Conservation (phyloP, 2,888 invertebrate genomes). For the Alitta virens region DNA sequence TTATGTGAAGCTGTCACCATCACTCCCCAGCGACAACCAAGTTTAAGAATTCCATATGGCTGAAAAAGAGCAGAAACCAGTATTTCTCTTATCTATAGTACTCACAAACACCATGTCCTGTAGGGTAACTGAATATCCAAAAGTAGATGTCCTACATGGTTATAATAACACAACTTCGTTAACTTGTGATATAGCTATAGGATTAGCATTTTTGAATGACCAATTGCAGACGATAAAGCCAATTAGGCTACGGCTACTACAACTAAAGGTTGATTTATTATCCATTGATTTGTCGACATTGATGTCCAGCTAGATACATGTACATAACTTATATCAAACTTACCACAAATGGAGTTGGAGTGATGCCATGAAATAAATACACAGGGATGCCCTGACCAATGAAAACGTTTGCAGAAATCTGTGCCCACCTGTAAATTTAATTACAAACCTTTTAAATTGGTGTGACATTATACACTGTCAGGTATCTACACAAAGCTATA, state of each 20-base stretch:
- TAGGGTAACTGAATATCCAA: not conserved
- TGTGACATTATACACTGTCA: too few relatives aligned
- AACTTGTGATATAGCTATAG: too few relatives aligned
- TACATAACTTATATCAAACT: slow-evolving; percentile 28
- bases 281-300: not conserved
- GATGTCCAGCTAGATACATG: not conserved
- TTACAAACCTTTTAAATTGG: too few relatives aligned
- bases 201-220: too few relatives aligned
- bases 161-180: too few relatives aligned
- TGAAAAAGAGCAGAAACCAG: slow-evolving; percentile 31
- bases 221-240: too few relatives aligned
- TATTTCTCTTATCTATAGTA: not conserved
- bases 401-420: slow-evolving; percentile 82
- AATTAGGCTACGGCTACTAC: too few relatives aligned
- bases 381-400: slow-evolving; percentile 74
- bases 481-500: too few relatives aligned
- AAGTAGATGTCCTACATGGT: not conserved
- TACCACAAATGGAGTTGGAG: slow-evolving; percentile 87
- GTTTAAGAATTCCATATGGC: slow-evolving; percentile 77
- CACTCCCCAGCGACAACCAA: slow-evolving; percentile 78
- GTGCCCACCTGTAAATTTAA: slow-evolving; percentile 79
- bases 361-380: slow-evolving; percentile 74
- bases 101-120: too few relatives aligned
- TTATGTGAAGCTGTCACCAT: slow-evolving; percentile 97
- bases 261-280: not conserved